A percentile compares a stretch with the other conserved stretches of the same genome.
Evolutionary conservation across 2,113 vertebrate species (phyloP).

Genomic region (Phrynosoma blainvillii): DNA sequence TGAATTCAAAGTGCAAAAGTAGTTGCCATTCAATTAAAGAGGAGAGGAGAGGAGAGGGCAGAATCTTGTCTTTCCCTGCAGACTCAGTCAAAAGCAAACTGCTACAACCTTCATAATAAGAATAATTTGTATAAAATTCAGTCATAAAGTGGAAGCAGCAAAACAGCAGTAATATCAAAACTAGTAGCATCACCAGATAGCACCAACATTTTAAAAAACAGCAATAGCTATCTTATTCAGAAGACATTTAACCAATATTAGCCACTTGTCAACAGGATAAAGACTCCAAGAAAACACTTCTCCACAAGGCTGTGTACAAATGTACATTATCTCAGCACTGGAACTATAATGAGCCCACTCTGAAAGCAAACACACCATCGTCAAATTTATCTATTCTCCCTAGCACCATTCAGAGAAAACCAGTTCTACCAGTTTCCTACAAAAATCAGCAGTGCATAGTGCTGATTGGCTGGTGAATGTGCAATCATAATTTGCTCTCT

Average conservation of each 20-base stretch:
- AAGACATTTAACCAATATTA: background rate
- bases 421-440: background rate
- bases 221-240: background rate
- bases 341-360: background rate
- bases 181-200: background rate
- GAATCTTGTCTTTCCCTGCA: no score
- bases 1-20: no score
- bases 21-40: no score
- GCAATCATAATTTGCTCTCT: background rate
- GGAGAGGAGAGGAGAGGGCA: no score
- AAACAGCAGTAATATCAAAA: background rate
- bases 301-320: background rate
- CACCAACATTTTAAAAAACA: no score
- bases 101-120: background rate
- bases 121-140: background rate
- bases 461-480: background rate
- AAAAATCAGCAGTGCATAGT: background rate
- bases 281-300: background rate
- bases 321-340: background rate
- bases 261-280: no score
- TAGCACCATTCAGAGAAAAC: background rate
- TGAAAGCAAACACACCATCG: background rate
- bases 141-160: background rate
- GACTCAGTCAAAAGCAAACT: no score
- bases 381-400: background rate